These are phyloP conservation scores for Horisme vitalbata DNA, from an alignment of 2,888 invertebrate species.

Conservation along the genomic window DNA sequence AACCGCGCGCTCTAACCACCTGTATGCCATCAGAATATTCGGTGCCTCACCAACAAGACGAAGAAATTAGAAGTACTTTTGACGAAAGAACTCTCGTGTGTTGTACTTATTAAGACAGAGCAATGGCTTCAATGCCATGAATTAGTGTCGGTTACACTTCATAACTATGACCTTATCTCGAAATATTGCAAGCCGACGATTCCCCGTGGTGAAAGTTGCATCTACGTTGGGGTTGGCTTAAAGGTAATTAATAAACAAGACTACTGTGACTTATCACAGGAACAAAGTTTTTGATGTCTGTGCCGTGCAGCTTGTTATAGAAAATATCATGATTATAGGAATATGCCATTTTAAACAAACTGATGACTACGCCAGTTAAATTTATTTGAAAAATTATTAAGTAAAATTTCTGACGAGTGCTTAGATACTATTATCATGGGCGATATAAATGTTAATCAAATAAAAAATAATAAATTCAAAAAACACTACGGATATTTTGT, in stretches of 20 bases:
- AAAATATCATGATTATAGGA: conserved; percentile 1
- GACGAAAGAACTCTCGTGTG: conserved; percentile 1
- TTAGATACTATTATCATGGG: conserved; percentile 2
- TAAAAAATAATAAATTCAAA: not conserved
- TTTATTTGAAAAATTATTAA: conserved; percentile 2
- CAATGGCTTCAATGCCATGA: conserved; percentile 1
- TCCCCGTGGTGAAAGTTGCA: conserved; percentile 4
- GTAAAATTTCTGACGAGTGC: not conserved
- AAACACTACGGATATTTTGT: not conserved
- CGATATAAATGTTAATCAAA: not conserved
- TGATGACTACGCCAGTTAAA: not conserved
- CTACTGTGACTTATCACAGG: conserved; percentile 4
- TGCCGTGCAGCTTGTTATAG: conserved; percentile 1
- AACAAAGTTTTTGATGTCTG: conserved; percentile 3
- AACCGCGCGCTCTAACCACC: not conserved
- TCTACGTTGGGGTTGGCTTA: conserved; percentile 2
- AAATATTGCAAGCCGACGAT: not conserved
- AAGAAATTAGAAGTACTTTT: not conserved
- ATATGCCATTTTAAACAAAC: conserved; percentile 3
- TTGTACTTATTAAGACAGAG: not conserved
- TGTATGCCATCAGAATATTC: not conserved
- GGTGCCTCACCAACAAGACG: not conserved
- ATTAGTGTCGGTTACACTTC: not conserved
- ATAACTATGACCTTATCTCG: conserved; percentile 3
- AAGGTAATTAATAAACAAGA: conserved; percentile 8